Conservation (phyloP, 1,140 invertebrate species). For the Heliconius hewitsoni region DNA sequence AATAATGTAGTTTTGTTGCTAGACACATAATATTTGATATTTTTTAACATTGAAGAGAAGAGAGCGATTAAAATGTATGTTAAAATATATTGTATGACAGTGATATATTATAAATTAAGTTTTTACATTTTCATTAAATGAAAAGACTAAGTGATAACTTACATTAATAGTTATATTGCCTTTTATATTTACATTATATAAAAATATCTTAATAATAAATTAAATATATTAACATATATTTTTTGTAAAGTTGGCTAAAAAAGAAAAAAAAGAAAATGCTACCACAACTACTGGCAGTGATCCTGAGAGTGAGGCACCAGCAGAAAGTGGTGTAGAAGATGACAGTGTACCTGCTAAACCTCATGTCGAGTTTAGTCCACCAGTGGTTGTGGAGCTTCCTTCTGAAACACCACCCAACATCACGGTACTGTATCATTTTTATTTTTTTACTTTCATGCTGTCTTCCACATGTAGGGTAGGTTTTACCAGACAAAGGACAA, state of each 20-base stretch:
- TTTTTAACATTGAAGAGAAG: too few species aligned
- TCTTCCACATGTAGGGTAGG: neutral
- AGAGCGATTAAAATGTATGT: too few species aligned
- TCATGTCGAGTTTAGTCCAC: conserved; percentile 73
- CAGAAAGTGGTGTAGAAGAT: conserved; percentile 76
- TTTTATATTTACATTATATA: too few species aligned
- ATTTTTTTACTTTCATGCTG: neutral
- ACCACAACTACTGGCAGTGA: conserved; percentile 65
- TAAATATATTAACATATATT: neutral
- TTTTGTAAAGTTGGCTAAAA: conserved; percentile 64
- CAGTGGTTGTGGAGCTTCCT: conserved; percentile 67
- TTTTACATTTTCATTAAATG: too few species aligned
- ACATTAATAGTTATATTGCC: too few species aligned
- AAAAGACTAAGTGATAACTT: too few species aligned
- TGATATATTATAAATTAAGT: too few species aligned
- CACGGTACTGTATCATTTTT: conserved; percentile 55
- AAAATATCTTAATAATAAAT: too few species aligned
- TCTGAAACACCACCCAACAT: conserved; percentile 63
- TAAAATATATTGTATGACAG: too few species aligned
- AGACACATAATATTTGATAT: too few species aligned
- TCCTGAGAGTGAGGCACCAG: conserved; percentile 69
- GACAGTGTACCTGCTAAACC: conserved; percentile 57
- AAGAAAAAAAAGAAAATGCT: conserved; percentile 71
- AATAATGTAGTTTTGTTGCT: too few species aligned
- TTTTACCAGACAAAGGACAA: too few species aligned